Evolutionary conservation across 1,140 invertebrate species (phyloP), one percentile per base, ranked within the genome.

Genomic region (Eriosoma lanigerum): DNA sequence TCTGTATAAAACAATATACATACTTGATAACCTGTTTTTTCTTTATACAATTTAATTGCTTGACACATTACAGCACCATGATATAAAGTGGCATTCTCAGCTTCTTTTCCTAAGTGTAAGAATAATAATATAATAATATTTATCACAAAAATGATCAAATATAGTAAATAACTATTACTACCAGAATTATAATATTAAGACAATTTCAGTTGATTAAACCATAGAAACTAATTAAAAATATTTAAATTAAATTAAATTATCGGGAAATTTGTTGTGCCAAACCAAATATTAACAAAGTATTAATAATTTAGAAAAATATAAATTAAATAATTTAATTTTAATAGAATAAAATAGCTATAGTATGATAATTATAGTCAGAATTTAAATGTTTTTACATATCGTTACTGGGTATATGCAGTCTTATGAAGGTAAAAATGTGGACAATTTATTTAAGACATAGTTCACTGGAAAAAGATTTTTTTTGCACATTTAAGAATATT

Each of bases 1-100:
- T n/a, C n/a, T n/a, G n/a, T n/a, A 94, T 83, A 87, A 87, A 19
- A 91, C 90, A 72, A 92, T 95, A 84, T 68, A 68, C 68, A 44
- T 46, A 95, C 94, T 89, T 93, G 94, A 83, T 87, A 87, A n/a
- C 91, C 90, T 68, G 92, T 95, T 81, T 86, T 85, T 21, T 88
- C 83, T 84, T 94, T 88, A 85, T 92, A 98, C 72, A 96, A 90
- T 82, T 90, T 88, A 81, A 99, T 98, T 58, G 97, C 97, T 84
- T 91, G 87, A 75, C 94, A 93, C 98, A 99, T 99, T 0, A 98
- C 92, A 26, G 98, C 87, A 9, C 96, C 96, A 72, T 94, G 91
- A 50, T 93, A 91, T 56, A 99, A 86, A 13, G 93, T 98, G 3
- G 98, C 97, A 90, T 99, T 99, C 0, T 97, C 91, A 19, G 89